These are phyloP conservation scores for Rhinichthys osculus DNA, from an alignment of 2,797 vertebrate genomes.

Conservation along the genomic window DNA sequence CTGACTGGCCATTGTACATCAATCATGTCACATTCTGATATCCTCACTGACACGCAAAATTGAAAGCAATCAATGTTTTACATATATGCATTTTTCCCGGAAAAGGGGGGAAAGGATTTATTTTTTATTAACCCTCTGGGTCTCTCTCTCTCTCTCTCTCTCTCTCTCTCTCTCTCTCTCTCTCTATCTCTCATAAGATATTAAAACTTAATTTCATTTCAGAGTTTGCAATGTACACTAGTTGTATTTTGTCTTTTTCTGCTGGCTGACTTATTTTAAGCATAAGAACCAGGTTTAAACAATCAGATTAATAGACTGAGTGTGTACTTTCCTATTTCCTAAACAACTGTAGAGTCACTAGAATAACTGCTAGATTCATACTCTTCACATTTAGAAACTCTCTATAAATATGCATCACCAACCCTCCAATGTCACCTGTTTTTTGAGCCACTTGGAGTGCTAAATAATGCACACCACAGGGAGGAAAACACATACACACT, in stretches of 20 bases:
- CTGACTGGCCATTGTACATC: too few species aligned
- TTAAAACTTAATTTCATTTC: not conserved
- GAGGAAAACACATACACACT: slow-evolving; percentile 29
- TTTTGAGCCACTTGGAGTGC: slow-evolving; percentile 39
- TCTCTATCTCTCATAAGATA: too few species aligned
- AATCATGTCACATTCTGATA: too few species aligned
- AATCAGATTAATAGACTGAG: not conserved
- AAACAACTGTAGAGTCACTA: not conserved
- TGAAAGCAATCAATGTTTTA: too few species aligned
- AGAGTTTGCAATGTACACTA: not conserved
- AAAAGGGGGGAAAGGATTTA: too few species aligned
- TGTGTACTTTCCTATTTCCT: not conserved
- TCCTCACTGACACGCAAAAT: too few species aligned
- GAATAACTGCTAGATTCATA: not conserved
- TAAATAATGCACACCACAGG: slow-evolving; percentile 49
- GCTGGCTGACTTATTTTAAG: not conserved
- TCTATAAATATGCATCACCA: slow-evolving; percentile 40
- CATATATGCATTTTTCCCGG: too few species aligned
- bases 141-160: too few species aligned
- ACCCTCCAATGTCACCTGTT: slow-evolving; percentile 50
- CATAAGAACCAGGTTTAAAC: not conserved
- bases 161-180: too few species aligned
- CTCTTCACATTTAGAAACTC: slow-evolving; percentile 35
- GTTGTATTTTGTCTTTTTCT: not conserved
- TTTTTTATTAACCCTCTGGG: too few species aligned